A percentile compares a stretch with the other conserved stretches of the same genome.
These are phyloP conservation scores for Pelagia noctiluca DNA, from an alignment of 30 jellyfish, hydroid and myxozoan species.

Conservation along the genomic window DNA sequence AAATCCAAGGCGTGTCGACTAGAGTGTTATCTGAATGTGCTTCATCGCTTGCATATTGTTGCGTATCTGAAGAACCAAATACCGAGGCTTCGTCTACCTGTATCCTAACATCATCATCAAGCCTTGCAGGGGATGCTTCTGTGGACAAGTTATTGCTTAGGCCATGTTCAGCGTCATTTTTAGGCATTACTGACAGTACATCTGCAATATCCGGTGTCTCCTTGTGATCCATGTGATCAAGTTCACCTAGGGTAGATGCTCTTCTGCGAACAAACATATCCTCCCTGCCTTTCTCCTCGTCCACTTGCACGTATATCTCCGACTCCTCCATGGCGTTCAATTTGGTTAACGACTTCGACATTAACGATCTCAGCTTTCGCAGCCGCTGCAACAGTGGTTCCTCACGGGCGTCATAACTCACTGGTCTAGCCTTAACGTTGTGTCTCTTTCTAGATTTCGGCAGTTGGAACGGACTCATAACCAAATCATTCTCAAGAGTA, in stretches of 20 bases:
- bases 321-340: conserved; percentile 64
- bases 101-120: no score
- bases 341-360: conserved; percentile 69
- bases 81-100: no score
- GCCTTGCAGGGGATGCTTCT: no score
- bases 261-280: conserved; percentile 54
- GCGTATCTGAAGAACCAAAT: no score
- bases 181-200: no score
- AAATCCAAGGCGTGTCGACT: no score
- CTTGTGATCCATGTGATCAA: background rate
- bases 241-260: background rate
- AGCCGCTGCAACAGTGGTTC: conserved; percentile 59
- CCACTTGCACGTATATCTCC: conserved; percentile 39
- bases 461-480: conserved; percentile 47
- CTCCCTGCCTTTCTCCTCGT: conserved; percentile 50
- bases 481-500: conserved; percentile 22
- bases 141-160: no score
- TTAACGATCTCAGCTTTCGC: conserved; percentile 50
- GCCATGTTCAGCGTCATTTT: no score
- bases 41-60: no score
- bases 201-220: background rate
- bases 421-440: conserved; percentile 44
- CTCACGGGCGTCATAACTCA: conserved; percentile 48
- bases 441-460: conserved; percentile 32
- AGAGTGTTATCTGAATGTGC: no score